Percentiles rank a stretch among this genome's conserved stretches.
Conservation (phyloP, 1,140 invertebrate genomes). For the Drosophila lacertosa region DNA sequence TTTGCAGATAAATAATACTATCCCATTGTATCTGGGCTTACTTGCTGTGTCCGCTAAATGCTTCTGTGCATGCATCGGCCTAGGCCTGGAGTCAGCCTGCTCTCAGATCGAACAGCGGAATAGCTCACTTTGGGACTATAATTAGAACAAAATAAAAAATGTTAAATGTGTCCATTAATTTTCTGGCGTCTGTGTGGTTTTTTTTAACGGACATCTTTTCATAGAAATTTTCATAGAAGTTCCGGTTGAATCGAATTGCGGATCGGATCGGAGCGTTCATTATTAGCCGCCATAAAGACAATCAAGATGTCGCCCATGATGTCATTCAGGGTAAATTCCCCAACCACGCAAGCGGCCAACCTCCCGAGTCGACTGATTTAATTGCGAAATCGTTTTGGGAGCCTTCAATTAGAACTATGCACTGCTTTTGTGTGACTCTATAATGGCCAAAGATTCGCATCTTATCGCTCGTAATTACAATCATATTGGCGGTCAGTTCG, state of each 20-base stretch:
- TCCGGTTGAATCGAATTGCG: neutral
- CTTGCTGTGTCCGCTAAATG: conserved; percentile 2
- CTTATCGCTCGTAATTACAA: conserved; percentile 6
- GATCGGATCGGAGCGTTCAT: neutral
- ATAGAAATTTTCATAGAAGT: neutral
- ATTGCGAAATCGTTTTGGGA: neutral
- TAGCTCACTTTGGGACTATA: no score
- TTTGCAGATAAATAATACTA: conserved; percentile 9
- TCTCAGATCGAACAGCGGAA: no score
- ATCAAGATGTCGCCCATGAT: conserved; percentile 10
- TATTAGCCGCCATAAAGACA: neutral
- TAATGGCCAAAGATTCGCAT: conserved; percentile 10
- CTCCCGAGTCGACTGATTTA: neutral
- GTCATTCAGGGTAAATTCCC: conserved; percentile 17
- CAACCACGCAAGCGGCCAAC: neutral
- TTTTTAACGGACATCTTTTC: neutral
- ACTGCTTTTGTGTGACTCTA: conserved; percentile 1
- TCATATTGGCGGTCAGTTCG: neutral
- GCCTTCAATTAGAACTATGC: conserved; percentile 9
- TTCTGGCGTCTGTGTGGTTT: neutral
- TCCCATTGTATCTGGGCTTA: conserved; percentile 3
- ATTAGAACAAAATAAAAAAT: no score
- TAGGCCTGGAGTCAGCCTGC: conserved; percentile 2
- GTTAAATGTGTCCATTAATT: no score
- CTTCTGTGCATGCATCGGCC: conserved; percentile 1